Evolutionary conservation across 2,113 vertebrate species (phyloP), one percentile per base, ranked within the genome.

Genomic region (Cyprinus carpio): DNA sequence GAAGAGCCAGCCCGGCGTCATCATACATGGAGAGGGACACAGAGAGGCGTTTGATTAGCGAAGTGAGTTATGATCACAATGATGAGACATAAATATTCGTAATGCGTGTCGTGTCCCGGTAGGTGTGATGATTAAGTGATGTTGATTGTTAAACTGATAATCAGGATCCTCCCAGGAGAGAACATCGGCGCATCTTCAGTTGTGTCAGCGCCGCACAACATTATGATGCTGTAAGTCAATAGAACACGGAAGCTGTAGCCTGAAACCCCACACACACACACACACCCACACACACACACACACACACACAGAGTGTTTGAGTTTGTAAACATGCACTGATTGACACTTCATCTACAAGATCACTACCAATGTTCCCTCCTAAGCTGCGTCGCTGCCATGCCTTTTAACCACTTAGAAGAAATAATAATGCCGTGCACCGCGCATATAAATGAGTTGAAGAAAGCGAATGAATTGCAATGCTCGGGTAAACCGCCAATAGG

Each of bases 51-150:
- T 78, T 87, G 77, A 85, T 91, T 89, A 85, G 64, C 87, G n/a
- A n/a, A 46, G 65, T 78, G 74, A 87, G 65, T 74, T 81, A 31
- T 85, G 84, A 84, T 34, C 83, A 89, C 82, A 23, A 84, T 46
- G 75, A 88, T 86, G 74, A 83, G 76, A 84, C 20, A 85, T 78
- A 62, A 88, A 88, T 88, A 88, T 89, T 87, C 84, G 89, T 86
- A n/a, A 69, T 46, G 58, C 16, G 60, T 75, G 27, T 49, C 58
- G 40, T 79, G 79, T 64, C 84, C 82, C 31, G 1, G 46, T 77
- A 40, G 74, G 84, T 65, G 51, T 51, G 80, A 86, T 75, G 49
- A 67, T 80, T 51, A n/a, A 65, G 31, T 80, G 83, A 82, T 87
- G 78, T 25, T 11, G 78, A 13, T 69, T 83, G 81, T 85, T 87